Conservation (phyloP, 1,140 invertebrate genomes). For the Cydia splendana region DNA sequence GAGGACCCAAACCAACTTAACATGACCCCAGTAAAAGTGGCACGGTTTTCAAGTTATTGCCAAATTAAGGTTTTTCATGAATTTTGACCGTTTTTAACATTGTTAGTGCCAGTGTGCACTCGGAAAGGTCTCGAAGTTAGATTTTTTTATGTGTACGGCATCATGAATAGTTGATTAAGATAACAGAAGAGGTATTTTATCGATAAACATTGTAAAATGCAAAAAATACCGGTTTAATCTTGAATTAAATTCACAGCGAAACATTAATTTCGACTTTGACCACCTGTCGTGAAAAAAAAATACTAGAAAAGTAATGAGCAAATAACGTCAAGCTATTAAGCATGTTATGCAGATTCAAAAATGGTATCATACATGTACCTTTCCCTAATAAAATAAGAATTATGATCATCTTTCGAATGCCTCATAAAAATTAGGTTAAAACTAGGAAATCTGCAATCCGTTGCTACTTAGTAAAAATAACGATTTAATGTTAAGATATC, state of each 20-base stretch:
- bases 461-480: too few species aligned
- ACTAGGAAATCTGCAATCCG: neutral
- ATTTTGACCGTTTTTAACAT: neutral
- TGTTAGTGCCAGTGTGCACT: neutral
- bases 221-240: neutral
- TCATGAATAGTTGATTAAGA: neutral
- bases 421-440: neutral
- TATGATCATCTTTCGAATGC: neutral
- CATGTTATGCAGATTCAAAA: neutral
- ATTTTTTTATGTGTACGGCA: slow-evolving; percentile 2
- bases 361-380: neutral
- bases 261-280: slow-evolving; percentile 1
- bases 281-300: neutral
- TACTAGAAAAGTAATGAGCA: neutral
- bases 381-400: neutral
- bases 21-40: slow-evolving; percentile 1
- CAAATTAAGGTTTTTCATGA: neutral
- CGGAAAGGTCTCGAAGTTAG: neutral
- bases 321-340: neutral
- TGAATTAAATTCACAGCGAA: neutral
- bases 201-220: neutral
- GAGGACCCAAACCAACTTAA: neutral
- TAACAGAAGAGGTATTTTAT: neutral
- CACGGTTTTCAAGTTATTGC: neutral
- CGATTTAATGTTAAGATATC: too few species aligned